phyloP scores from a whole-genome alignment of 2,113 vertebrate species.

The Prunella fulvescens region DNA sequence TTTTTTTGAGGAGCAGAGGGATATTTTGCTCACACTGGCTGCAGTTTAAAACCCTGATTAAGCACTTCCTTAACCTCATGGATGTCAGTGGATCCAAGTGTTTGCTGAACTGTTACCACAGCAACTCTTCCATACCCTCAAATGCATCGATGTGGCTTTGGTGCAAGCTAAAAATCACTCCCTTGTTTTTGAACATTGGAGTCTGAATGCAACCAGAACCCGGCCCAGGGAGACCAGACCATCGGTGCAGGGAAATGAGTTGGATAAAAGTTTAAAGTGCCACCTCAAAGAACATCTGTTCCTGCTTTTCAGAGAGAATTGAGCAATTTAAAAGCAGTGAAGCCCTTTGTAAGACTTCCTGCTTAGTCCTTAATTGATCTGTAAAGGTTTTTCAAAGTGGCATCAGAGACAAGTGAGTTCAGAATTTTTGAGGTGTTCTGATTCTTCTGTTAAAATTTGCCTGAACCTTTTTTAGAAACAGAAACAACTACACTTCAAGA shows the following conservation, averaged over 20 bases:
- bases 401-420: neutral
- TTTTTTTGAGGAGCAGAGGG: neutral
- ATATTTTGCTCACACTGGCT: neutral
- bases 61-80: neutral
- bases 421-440: neutral
- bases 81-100: neutral
- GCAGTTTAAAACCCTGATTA: neutral
- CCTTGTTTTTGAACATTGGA: neutral
- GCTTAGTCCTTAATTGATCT: neutral
- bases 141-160: neutral
- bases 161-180: neutral
- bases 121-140: neutral
- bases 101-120: neutral
- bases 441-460: neutral
- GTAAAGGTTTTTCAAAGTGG: neutral
- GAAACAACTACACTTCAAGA: neutral
- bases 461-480: neutral
- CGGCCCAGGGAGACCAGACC: neutral
- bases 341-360: neutral
- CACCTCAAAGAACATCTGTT: neutral
- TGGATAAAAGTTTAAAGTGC: neutral
- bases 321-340: neutral
- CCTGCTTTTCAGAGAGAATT: neutral
- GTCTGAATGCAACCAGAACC: neutral
- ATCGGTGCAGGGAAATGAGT: neutral